Percentiles rank a stretch among this genome's conserved stretches.
Conservation (phyloP, 2,797 vertebrate genomes). For the Schizothorax lantsangensis region DNA sequence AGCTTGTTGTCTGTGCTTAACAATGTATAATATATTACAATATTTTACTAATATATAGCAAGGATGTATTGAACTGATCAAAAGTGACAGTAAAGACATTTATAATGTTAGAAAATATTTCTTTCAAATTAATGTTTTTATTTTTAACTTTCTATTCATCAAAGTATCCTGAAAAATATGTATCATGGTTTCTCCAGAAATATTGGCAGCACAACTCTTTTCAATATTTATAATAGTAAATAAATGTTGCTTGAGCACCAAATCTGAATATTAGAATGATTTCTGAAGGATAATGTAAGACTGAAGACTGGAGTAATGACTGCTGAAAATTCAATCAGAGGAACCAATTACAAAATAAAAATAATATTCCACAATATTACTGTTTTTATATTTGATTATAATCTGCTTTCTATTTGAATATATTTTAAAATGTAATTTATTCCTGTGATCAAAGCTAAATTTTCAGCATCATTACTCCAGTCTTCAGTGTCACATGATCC, state of each 20-base stretch:
- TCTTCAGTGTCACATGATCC: too few species aligned
- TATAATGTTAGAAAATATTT: not conserved
- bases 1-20: not conserved
- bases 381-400: not conserved
- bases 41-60: not conserved
- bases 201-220: not conserved
- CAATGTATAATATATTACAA: not conserved
- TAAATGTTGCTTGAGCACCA: not conserved
- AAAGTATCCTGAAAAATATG: not conserved
- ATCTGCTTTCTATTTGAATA: too few species aligned
- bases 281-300: not conserved
- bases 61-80: not conserved
- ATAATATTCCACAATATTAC: not conserved
- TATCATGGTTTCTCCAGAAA: not conserved
- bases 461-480: too few species aligned
- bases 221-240: not conserved
- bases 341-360: too few species aligned
- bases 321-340: too few species aligned
- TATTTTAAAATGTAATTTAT: too few species aligned
- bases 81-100: not conserved
- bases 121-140: not conserved
- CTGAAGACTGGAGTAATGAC: too few species aligned
- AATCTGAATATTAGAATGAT: not conserved
- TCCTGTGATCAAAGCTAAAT: too few species aligned
- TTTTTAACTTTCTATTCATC: not conserved